Percentiles rank a stretch among this genome's conserved stretches.
Conservation (phyloP, 2,797 vertebrate genomes). For the Xerus rutilus region DNA sequence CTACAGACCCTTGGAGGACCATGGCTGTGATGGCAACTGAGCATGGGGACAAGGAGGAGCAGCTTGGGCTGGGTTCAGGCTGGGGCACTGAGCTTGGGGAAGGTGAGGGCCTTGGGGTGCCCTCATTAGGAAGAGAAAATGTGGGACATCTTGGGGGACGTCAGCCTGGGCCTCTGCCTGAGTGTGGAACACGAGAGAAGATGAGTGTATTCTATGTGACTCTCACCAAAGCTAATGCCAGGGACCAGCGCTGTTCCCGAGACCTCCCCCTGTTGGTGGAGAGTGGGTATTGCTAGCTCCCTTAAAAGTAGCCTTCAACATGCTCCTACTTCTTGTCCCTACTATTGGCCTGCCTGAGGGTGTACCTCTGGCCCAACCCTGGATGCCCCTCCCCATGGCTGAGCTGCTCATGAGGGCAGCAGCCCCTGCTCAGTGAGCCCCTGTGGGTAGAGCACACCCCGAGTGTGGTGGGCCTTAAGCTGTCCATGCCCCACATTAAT, state of each 20-base stretch:
- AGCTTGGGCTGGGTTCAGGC: background rate
- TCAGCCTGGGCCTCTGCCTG: background rate
- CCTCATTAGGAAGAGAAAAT: background rate
- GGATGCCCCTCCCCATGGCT: too few relatives aligned
- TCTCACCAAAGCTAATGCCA: background rate
- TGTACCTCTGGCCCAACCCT: background rate
- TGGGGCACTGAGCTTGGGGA: background rate
- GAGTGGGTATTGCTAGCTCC: background rate
- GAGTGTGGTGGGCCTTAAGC: background rate
- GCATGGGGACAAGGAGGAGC: background rate
- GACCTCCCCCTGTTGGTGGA: background rate
- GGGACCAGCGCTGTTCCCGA: background rate
- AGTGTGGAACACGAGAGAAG: background rate
- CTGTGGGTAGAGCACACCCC: fast-evolving
- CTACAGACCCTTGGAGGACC: background rate
- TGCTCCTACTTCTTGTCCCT: background rate
- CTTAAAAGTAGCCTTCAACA: background rate
- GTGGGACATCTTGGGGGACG: background rate
- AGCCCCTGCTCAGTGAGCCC: background rate
- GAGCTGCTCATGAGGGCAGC: background rate
- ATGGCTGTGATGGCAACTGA: background rate
- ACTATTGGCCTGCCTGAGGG: background rate
- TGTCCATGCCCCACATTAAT: background rate
- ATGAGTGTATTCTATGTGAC: background rate
- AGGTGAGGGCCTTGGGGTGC: background rate